Conservation (phyloP, 1,140 invertebrate species). For the Drosophila ficusphila region DNA sequence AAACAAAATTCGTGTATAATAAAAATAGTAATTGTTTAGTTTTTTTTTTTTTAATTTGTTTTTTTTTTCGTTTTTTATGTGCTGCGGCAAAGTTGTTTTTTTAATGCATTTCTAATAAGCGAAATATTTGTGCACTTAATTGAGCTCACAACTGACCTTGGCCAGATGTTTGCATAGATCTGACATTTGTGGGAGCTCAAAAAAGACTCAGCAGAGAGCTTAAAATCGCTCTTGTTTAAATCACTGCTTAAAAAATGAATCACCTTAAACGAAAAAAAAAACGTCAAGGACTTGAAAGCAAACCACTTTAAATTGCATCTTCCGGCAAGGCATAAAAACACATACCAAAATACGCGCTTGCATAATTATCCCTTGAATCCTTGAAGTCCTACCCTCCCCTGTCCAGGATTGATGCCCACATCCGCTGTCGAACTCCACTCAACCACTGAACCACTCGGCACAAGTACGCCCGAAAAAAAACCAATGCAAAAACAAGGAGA, state of each 20-base stretch:
- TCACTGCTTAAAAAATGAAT: not conserved
- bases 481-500: conserved; percentile 5
- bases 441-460: conserved; percentile 36
- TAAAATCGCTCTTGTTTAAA: too few species aligned
- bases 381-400: conserved; percentile 13
- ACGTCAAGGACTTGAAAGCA: conserved; percentile 1
- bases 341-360: conserved; percentile 1
- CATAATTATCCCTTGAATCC: conserved; percentile 51
- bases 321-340: conserved; percentile 24
- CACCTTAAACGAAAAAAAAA: conserved; percentile 3
- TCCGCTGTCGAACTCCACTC: conserved; percentile 16
- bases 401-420: conserved; percentile 33
- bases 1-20: conserved; percentile 77
- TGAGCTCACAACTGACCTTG: conserved; percentile 66
- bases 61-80: conserved; percentile 35
- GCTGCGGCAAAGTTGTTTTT: conserved; percentile 43
- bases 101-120: conserved; percentile 78
- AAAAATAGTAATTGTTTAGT: conserved; percentile 78
- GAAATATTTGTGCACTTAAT: conserved; percentile 75
- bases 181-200: conserved; percentile 52
- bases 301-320: conserved; percentile 35
- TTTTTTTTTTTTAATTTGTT: conserved; percentile 23
- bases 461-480: conserved; percentile 30
- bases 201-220: too few species aligned
- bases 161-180: conserved; percentile 13